Base-by-base conservation (phyloP, 2,888 invertebrate genomes). In the Cecidostiba fungosa region DNA sequence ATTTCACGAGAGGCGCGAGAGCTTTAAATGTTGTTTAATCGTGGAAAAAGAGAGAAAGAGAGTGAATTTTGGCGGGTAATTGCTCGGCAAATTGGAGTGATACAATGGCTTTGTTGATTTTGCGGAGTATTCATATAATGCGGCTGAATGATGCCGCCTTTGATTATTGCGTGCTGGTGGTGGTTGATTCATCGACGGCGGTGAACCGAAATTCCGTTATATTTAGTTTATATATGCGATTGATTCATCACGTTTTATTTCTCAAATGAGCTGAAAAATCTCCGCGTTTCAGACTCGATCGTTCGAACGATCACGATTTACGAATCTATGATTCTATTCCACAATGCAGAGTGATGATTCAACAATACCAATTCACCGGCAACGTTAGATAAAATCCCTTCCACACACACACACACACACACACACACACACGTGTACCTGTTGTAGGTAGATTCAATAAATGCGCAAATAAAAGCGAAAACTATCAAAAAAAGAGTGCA, bases 381-480 rank as follows among this genome's bases (percentile, higher is more conserved):
- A 1, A 8, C 47, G 1, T 12, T 47, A 1, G 19, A 19, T 19
- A 3, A 62, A 62, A 62, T 23, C 8, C 23, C 59, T 59, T 50
- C 50, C 50, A 50, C 47, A 8, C 47, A 1, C 47, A 14, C 14
- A 6, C 5, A 19, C 19, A 1, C 50, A 50, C 50, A 10, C 16
- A 47, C 16, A 10, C 16, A 6, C 6, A 4, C 6, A 36, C 5
- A 36, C 19, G 0, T 50, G 16, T 50, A 19, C 19, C n/a, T n/a
- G n/a, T n/a, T n/a, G n/a, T n/a, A n/a, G n/a, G n/a, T n/a, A 79
- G 10, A 19, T 14, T 72, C 43, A 36, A 74, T 66, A 26, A 5
- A 74, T 50, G 36, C 43, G 29, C 76, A 59, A 80, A 84, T 80
- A 84, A 80, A 84, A 73, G 47, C 54, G 39, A 79, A 54, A 69